Conservation (phyloP, 1,140 invertebrate genomes). For the Drosophila tani region DNA sequence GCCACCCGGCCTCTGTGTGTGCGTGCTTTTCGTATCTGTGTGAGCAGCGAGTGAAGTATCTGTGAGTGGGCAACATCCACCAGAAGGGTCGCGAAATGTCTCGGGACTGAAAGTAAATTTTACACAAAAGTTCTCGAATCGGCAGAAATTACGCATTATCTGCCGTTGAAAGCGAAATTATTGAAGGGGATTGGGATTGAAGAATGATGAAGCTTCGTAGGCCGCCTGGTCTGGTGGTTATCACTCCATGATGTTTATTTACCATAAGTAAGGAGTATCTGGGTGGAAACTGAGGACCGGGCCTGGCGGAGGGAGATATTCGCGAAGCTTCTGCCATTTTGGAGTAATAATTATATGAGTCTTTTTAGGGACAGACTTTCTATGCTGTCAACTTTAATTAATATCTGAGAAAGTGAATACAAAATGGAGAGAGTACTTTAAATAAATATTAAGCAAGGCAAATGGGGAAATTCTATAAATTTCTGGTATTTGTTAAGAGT, state of each 20-base stretch:
- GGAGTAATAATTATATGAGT: background rate
- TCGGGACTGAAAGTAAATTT: constrained; percentile 34
- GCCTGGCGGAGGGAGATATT: constrained; percentile 11
- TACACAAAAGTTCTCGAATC: constrained; percentile 61
- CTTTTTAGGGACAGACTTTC: background rate
- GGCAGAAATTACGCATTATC: constrained; percentile 48
- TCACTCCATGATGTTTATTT: constrained; percentile 30
- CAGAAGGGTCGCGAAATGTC: constrained; percentile 53
- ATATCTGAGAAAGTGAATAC: background rate
- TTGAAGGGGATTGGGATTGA: background rate
- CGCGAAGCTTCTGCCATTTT: constrained; percentile 13
- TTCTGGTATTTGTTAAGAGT: background rate
- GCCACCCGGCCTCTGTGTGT: constrained; percentile 5
- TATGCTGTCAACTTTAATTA: constrained; percentile 5
- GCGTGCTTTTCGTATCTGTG: constrained; percentile 1
- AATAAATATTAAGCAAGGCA: background rate
- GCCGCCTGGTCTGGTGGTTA: constrained; percentile 21
- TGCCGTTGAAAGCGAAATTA: constrained; percentile 48
- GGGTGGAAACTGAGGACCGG: background rate
- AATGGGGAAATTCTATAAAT: background rate
- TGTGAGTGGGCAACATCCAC: constrained; percentile 10
- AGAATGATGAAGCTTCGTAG: background rate
- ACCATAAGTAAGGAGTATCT: background rate
- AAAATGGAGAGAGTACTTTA: background rate
- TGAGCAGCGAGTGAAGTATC: constrained; percentile 1